Conservation (phyloP, 1,140 invertebrate species). For the Drosophila asahinai region DNA sequence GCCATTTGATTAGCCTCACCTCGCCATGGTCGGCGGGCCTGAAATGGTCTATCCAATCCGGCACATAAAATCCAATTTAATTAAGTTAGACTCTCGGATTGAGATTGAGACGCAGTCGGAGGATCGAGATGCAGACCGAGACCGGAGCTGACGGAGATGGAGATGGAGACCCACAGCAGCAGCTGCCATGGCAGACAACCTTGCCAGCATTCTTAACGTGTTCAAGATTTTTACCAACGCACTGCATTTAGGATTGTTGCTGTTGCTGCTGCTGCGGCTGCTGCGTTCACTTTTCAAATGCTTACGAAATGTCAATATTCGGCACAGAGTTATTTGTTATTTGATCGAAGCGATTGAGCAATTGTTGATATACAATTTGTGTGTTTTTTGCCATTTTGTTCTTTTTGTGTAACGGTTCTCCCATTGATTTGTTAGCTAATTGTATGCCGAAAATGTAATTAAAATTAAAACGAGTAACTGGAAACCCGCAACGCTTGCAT, state of each 20-base stretch:
- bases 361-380: constrained; percentile 60
- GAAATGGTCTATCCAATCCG: constrained; percentile 54
- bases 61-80: constrained; percentile 73
- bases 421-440: constrained; percentile 65
- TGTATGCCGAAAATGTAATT: constrained; percentile 63
- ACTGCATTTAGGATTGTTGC: constrained; percentile 47
- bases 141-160: constrained; percentile 11
- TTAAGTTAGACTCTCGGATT: constrained; percentile 64
- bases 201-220: constrained; percentile 77
- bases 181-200: constrained; percentile 66
- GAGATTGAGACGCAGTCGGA: constrained; percentile 49
- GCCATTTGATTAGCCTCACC: constrained; percentile 64
- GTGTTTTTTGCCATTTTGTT: constrained; percentile 32
- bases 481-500: constrained; percentile 52
- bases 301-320: constrained; percentile 76
- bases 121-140: constrained; percentile 37
- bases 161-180: constrained; percentile 36
- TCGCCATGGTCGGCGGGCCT: constrained; percentile 41
- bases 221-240: constrained; percentile 75
- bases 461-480: constrained; percentile 58
- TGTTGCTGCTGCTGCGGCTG: constrained; percentile 31
- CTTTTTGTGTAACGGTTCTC: constrained; percentile 36
- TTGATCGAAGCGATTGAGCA: constrained; percentile 73
- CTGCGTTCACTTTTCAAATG: constrained; percentile 78
- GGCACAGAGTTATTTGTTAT: constrained; percentile 78